Base-by-base conservation (phyloP, 2,888 invertebrate species). In the Lamproptera curius region DNA sequence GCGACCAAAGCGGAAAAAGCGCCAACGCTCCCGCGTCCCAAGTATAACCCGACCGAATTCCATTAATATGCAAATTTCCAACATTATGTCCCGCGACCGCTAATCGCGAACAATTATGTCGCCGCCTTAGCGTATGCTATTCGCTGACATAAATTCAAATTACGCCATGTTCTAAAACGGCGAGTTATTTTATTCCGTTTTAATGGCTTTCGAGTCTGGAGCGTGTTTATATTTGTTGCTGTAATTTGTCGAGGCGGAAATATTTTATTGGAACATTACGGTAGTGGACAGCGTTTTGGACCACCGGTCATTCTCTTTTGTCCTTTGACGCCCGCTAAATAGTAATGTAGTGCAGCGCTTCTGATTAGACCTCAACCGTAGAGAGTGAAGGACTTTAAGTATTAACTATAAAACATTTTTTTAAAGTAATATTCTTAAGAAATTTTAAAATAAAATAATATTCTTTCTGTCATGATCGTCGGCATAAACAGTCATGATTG, bases 131-230 rank as follows among this genome's bases (percentile, higher is more conserved):
- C 48, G 34, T 48, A 43, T 43, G 48, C 42, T 42, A 48, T 42
- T 48, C 36, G 33, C 16, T 10, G 43, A 39, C 43, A 39, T 43
- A 48, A 48, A 48, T 48, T 48, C 39, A 34, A 43, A 48, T 48
- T 39, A 39, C 34, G 31, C 48, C 16, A 20, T 14, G 35, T 39
- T 43, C 33, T 26, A 26, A 46, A 40, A 34, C 15, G 20, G 20
- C 20, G 20, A 16, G 40, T 46, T 23, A 14, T 33, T 35, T 40
- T 40, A 46, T 46, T 46, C 9, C 9, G 20, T 1, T 13, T 46
- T 39, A 42, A 40, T 46, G 13, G 26, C 40, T 35, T 46, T 46
- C 31, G 10, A 28, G 9, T 41, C 20, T 33, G 16, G 20, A 41
- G 2, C 10, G 28, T 28, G 28, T 10, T 28, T 10, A 10, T 10